Percentiles rank a stretch among this genome's conserved stretches.
phyloP scores from a whole-genome alignment of 92 coral and sea anemone genomes.

The Epizoanthus scotinus region DNA sequence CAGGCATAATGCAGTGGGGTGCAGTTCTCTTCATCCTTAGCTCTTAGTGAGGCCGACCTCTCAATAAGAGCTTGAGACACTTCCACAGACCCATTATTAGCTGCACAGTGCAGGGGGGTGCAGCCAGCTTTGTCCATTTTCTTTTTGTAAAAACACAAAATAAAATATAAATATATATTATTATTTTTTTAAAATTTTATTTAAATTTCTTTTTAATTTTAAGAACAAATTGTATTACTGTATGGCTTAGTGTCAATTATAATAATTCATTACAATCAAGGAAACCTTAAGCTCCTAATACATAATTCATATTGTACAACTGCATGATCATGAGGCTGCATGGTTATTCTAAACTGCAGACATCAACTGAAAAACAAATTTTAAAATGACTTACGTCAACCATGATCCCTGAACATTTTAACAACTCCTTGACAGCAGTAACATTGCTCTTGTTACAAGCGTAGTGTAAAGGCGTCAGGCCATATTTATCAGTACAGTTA shows the following conservation, averaged over 20 bases:
- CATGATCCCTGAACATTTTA: constrained; percentile 53
- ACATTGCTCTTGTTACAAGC: constrained; percentile 87
- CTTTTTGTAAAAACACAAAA: constrained; percentile 50
- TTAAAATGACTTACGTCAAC: constrained; percentile 76
- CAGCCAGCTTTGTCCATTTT: constrained; percentile 71
- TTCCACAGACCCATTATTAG: constrained; percentile 57
- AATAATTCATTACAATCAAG: no score
- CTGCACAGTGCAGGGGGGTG: constrained; percentile 80
- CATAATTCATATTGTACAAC: no score
- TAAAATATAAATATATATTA: background rate
- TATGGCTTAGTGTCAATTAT: no score
- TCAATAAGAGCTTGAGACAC: constrained; percentile 61
- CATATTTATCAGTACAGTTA: constrained; percentile 79
- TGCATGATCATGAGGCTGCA: no score
- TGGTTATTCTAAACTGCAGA: no score
- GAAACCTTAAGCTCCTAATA: no score
- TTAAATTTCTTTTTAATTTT: no score
- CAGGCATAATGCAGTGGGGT: constrained; percentile 95
- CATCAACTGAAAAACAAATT: no score
- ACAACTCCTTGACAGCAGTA: constrained; percentile 65
- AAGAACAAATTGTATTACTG: no score
- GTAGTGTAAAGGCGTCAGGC: constrained; percentile 90
- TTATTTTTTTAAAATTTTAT: no score
- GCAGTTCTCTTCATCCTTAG: constrained; percentile 72
- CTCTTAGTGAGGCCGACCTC: constrained; percentile 65